Conservation (phyloP, 2,888 invertebrate genomes). For the Malthinus seriepunctatus region DNA sequence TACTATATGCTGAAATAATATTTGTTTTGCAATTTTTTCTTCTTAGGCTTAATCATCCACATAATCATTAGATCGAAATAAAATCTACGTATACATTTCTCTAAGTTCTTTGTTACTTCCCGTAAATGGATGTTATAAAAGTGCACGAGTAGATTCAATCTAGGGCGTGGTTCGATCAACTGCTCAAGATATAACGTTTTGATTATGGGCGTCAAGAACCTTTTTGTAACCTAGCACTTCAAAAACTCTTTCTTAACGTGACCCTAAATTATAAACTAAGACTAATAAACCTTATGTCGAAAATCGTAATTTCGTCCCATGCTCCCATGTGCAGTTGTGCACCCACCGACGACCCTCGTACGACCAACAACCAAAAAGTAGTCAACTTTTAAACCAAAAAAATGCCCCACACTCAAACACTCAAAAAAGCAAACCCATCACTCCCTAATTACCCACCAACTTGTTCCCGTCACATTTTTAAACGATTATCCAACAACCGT, state of each 20-base stretch:
- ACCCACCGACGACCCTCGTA: too few species aligned
- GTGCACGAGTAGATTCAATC: conserved; percentile 1
- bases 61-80: too few species aligned
- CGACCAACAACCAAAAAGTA: too few species aligned
- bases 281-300: conserved; percentile 4
- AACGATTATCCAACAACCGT: too few species aligned
- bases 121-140: conserved; percentile 2
- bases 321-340: too few species aligned
- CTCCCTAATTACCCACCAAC: too few species aligned
- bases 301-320: background rate
- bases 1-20: conserved; percentile 9
- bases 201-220: conserved; percentile 6
- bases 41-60: background rate
- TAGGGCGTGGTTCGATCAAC: conserved; percentile 6
- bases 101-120: conserved; percentile 2
- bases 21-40: conserved; percentile 11
- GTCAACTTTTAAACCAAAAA: too few species aligned
- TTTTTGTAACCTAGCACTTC: conserved; percentile 6
- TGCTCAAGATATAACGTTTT: conserved; percentile 4
- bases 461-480: too few species aligned
- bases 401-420: too few species aligned
- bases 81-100: background rate
- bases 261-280: conserved; percentile 4
- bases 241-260: conserved; percentile 2
- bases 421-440: too few species aligned